These are phyloP conservation scores for Pachyrhynchus sulphureomaculatus DNA, from an alignment of 1,140 invertebrate genomes.

Conservation along the genomic window DNA sequence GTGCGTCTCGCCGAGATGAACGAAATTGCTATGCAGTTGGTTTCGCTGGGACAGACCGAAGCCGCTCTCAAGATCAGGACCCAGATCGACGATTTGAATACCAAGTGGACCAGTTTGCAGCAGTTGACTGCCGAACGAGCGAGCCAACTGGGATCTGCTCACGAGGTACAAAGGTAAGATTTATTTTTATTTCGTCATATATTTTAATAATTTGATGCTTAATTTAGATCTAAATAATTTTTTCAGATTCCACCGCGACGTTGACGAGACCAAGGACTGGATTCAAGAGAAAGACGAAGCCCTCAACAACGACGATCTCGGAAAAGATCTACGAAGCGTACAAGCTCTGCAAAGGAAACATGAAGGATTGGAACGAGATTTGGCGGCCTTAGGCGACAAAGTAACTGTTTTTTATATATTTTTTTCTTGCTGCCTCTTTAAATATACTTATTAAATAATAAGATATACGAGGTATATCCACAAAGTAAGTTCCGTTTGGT, in stretches of 20 bases:
- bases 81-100: constrained; percentile 94
- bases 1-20: constrained; percentile 96
- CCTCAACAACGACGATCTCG: constrained; percentile 93
- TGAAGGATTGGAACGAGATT: constrained; percentile 94
- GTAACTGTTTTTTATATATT: constrained; percentile 49
- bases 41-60: constrained; percentile 96
- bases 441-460: background rate
- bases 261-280: constrained; percentile 99
- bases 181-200: no score
- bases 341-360: constrained; percentile 97
- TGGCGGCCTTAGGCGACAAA: constrained; percentile 96
- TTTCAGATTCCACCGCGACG: constrained; percentile 87
- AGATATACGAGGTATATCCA: no score
- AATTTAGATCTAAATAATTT: no score
- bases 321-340: constrained; percentile 94
- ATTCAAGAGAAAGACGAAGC: constrained; percentile 98
- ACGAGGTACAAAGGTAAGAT: constrained; percentile 88
- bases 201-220: no score
- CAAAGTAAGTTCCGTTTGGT: no score
- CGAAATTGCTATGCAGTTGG: constrained; percentile 93
- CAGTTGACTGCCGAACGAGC: constrained; percentile 89
- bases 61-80: constrained; percentile 98
- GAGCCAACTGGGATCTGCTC: constrained; percentile 92
- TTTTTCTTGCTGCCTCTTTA: background rate
- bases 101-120: constrained; percentile 91